Base-by-base conservation (phyloP, 2,113 vertebrate species). In the Lipophrys pholis region DNA sequence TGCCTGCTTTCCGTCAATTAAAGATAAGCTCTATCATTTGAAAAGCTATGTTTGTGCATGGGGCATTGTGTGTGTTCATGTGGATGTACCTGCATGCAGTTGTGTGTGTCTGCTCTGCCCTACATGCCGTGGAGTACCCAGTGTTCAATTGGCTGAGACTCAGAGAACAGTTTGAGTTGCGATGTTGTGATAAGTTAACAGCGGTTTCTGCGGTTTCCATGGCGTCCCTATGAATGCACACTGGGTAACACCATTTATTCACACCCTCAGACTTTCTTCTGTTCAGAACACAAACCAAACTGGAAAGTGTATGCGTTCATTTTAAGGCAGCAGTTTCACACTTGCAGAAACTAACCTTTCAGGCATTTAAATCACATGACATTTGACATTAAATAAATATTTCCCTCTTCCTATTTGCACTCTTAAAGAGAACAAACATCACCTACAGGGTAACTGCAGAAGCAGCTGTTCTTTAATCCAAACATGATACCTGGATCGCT, bases 131-230 rank as follows among this genome's bases (percentile, higher is more conserved):
- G 21, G 43, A 52, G 38, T 54, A 30, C 56, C n/a, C 49, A 30
- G 66, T 21, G 12, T 73, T 56, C 17, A 41, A 73, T 69, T 74
- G 53, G 48, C 66, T n/a, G 39, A 56, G 40, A 52, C 30, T 50
- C 43, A 68, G 30, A 16, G 35, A 17, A 39, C 56, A 21, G 52
- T 38, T 30, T 76, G 65, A 63, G 79, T 80, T 83, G 68, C 35
- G 73, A 60, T 69, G 72, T 30, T 81, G 51, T 17, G 78, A 71
- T 70, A 73, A 68, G 61, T 62, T 61, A 78, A 58, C 75, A 82
- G 85, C 66, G 64, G 69, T 69, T 80, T 73, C 62, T 70, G 73
- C 52, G 70, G 48, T 89, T 87, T 84, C 80, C 59, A 75, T 78
- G 76, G 65, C 35, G 51, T 54, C 36, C 42, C 59, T 39, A 59